Evolutionary conservation across 2,113 vertebrate genomes (phyloP), one percentile per base, ranked within the genome.

Genomic region (Rynchops niger): DNA sequence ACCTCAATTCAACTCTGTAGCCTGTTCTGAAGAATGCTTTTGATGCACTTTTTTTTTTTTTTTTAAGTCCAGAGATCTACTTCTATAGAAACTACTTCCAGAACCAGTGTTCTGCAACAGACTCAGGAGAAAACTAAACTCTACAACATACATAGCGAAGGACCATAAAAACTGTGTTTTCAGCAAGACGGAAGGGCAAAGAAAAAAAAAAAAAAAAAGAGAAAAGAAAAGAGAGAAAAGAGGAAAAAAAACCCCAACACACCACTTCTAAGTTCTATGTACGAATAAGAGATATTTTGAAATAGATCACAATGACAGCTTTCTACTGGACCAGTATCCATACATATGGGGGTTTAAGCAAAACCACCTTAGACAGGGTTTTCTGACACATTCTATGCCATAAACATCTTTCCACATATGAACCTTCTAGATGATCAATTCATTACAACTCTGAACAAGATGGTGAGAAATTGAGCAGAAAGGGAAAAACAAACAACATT

Each of bases 1-100:
- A 95, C 93, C 62, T 97, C 58, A 90, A 87, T 93, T 95, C 77
- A 94, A 34, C 97, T 97, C 86, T 67, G 43, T 49, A 84, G 21
- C 47, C 45, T 80, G 21, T 83, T 92, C 53, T 93, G 69, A 96
- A 94, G 76, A 89, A 94, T 63, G 80, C 19, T 90, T 89, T 87
- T 82, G 52, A 55, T 87, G 70, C 30, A 45, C 42, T 73, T 61
- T 62, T 87, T 86, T 86, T 90, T 88, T 65, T 86, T 47, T 47
- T 47, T 82, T 80, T 61, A 94, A 94, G 95, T 97, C 73, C 58
- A 74, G 91, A 95, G 84, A 72, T 74, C 89, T 96, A 56, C 69
- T 82, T 92, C 43, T 69, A 18, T 86, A 95, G 80, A 88, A 96
- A 67, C 43, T 94, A 65, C 50, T 95, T 97, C 95, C 59, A 91